phyloP scores from a whole-genome alignment of 2,888 invertebrate genomes.

The Trisateles emortualis region DNA sequence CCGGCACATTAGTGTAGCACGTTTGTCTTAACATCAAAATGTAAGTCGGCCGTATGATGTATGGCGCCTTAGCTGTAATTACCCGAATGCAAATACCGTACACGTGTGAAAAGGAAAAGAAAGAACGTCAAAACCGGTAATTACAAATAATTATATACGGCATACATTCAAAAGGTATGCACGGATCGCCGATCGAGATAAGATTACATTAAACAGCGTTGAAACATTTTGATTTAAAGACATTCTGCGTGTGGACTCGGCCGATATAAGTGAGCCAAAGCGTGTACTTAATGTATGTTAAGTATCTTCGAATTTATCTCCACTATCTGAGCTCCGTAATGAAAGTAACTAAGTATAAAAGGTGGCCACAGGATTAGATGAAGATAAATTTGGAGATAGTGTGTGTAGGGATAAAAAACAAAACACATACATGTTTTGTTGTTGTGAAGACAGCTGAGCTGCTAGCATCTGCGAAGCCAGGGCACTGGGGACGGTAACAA shows the following conservation, averaged over 20 bases:
- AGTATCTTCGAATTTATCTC: conserved; percentile 78
- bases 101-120: conserved; percentile 85
- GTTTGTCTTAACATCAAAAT: conserved; percentile 83
- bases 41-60: conserved; percentile 77
- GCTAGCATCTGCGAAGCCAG: conserved; percentile 98
- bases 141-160: conserved; percentile 84
- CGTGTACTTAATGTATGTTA: conserved; percentile 82
- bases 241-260: conserved; percentile 76
- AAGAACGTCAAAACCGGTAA: conserved; percentile 82
- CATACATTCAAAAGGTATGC: conserved; percentile 81
- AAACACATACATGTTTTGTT: conserved; percentile 97
- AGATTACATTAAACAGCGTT: conserved; percentile 84
- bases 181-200: conserved; percentile 81
- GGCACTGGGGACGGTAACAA: conserved; percentile 94
- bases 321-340: conserved; percentile 44
- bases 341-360: conserved; percentile 23
- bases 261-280: conserved; percentile 72
- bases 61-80: conserved; percentile 81
- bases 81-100: conserved; percentile 83
- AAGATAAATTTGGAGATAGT: conserved; percentile 68
- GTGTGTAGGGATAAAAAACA: conserved; percentile 75
- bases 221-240: conserved; percentile 86
- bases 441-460: conserved; percentile 96
- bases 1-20: conserved; percentile 68
- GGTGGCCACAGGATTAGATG: conserved; percentile 31